phyloP scores from a whole-genome alignment of 1,140 invertebrate genomes.

The Scaptomyza pallida region DNA sequence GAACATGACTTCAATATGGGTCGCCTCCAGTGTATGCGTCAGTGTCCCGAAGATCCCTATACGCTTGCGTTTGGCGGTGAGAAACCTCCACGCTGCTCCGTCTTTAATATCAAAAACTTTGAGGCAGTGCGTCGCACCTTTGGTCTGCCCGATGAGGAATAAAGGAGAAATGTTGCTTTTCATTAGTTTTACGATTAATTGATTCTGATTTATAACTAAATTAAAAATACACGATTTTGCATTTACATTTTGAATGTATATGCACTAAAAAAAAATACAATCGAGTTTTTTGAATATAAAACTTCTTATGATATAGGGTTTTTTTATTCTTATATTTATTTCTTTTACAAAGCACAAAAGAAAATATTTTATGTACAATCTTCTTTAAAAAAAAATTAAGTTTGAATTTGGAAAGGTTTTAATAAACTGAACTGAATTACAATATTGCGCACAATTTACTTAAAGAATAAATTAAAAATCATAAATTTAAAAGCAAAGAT shows the following conservation, averaged over 20 bases:
- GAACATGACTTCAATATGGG: conserved; percentile 89
- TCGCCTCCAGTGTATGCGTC: conserved; percentile 88
- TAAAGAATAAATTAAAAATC: no score
- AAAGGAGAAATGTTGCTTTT: neutral
- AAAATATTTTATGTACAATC: no score
- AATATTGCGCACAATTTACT: no score
- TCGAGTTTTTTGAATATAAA: no score
- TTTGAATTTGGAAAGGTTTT: no score
- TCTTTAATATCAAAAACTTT: conserved; percentile 89
- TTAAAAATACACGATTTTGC: conserved; percentile 11
- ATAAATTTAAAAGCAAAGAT: no score
- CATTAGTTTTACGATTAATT: no score
- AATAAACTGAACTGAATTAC: no score
- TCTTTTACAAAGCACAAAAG: no score
- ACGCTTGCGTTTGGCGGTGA: conserved; percentile 93
- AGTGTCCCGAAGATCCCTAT: conserved; percentile 92
- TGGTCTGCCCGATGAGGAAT: conserved; percentile 61
- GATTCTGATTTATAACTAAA: conserved; percentile 2
- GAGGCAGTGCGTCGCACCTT: conserved; percentile 85
- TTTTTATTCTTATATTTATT: no score
- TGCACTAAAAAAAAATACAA: conserved; percentile 1
- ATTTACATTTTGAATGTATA: conserved; percentile 17
- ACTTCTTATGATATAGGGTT: no score
- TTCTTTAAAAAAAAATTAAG: no score
- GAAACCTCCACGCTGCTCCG: conserved; percentile 90